Evolutionary conservation across 2,888 invertebrate species (phyloP), one percentile per base, ranked within the genome.

Genomic region (Epicampocera succincta): DNA sequence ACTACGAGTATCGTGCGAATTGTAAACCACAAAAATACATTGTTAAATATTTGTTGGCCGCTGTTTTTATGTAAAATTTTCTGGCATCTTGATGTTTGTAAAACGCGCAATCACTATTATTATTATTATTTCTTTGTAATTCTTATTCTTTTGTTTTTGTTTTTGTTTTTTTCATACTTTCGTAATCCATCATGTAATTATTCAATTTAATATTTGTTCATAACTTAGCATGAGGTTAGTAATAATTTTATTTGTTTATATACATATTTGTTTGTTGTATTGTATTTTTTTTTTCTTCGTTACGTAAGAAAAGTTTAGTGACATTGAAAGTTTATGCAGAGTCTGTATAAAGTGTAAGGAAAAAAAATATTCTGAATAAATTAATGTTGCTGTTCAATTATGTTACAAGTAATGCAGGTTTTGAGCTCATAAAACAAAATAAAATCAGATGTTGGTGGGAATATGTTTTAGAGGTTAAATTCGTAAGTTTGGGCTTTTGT

Each of bases 311-410:
- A 56, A 75, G 71, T 80, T 80, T 60, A 60, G 66, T 76, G 80
- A 80, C 76, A 80, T 76, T 80, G 80, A 80, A 69, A 68, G 40
- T 72, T 75, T 54, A 46, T 80, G 75, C 75, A 75, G 75, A 80
- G 15, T 71, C 71, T 71, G 42, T 68, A 50, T 44, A 48, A 40
- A 73, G 48, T 68, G 19, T 11, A 3, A n/a, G n/a, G n/a, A n/a
- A n/a, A n/a, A 58, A 60, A n/a, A 69, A 50, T 60, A 58, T 60
- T 48, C 33, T 9, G 5, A 6, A 33, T 48, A 33, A 56, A 52
- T 21, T 29, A 42, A 13, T 38, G 13, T 38, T n/a, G n/a, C n/a
- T n/a, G n/a, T 50, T 33, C n/a, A 40, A n/a, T 61, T 19, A 61
- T 25, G n/a, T 38, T 52, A 40, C 15, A n/a, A 61, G 9, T 15